Base-by-base conservation (phyloP, 1,140 invertebrate genomes). In the Heterodera schachtii region DNA sequence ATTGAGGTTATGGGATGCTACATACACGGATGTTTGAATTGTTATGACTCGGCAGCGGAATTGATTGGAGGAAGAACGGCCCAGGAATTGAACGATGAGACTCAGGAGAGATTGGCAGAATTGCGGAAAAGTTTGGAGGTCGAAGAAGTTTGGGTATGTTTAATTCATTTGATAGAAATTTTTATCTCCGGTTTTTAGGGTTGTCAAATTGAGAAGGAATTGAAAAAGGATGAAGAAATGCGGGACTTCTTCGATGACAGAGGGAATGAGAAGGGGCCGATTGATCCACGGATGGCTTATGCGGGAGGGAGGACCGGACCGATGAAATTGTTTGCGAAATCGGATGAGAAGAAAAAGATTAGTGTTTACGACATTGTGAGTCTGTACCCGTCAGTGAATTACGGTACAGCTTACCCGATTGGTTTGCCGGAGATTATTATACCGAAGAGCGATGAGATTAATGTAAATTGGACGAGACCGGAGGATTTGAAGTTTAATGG, bases 1-100 rank as follows among this genome's bases (percentile, higher is more conserved):
- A 47, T 75, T 75, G 43, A 52, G 9, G 47, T 75, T n/a, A 47
- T 57, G 41, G 74, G 74, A 2, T 75, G 69, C 19, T 71, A 9
- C 0, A 60, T 60, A 11, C 57, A 60, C 3, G 57, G 57, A 3
- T 60, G 57, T 60, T 11, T 60, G 57, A 11, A 11, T 1, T 71
- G 69, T 46, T 71, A 71, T 5, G 44, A 71, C 9, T 7, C 6
- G 9, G 4, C 31, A 3, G 69, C 31, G 9, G 7, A 43, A 41
- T 41, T 71, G 69, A 46, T 71, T 31, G 69, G 44, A 11, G 69
- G 69, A 31, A n/a, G 44, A 5, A 2, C 69, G 9, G 69, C 69
- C 1, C 69, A 46, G 11, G 69, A 71, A 5, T 71, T 71, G 21
- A 11, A 71, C 41, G 69, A 71, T 41, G 69, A 41, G 7, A 71